Evolutionary conservation across 2,797 vertebrate genomes (phyloP), one percentile per base, ranked within the genome.

Genomic region (Psittacula derbiana): DNA sequence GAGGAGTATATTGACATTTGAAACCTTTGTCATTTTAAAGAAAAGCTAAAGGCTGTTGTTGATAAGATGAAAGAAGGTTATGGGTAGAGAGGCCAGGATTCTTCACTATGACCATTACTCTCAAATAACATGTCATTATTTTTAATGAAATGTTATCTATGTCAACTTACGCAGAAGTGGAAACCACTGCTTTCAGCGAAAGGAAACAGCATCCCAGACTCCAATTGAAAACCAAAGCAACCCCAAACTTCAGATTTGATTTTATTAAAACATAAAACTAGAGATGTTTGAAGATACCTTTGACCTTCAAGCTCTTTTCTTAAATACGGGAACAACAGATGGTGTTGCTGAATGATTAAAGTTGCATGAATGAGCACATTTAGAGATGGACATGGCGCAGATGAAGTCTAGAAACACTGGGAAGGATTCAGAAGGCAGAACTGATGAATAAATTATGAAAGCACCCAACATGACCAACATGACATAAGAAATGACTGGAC

Each of bases 231-330:
- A 66, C 5, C 11, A 61, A 41, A 87, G 38, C 24, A 84, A 75
- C 10, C 11, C 16, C 4, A 24, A 71, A 58, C 10, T 65, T 53
- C 46, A 91, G 41, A 80, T 71, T 80, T 61, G 18, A n/a, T 88
- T 58, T 69, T 73, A n/a, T 31, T 75, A 28, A 53, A 74, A 73
- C 64, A 30, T 78, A 58, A 82, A 95, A 70, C 15, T 66, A 33
- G 40, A 69, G 65, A 40, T 82, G 10, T 76, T 85, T 92, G 70
- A 76, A 70, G 73, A 46, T 74, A 64, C 25, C 21, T 85, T 80
- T 96, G 74, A 87, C 67, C 78, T 93, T 94, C n/a, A 67, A 90
- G 33, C 10, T 80, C 44, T 73, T 88, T 84, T 80, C 50, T 88
- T 92, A 88, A 91, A 67, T 78, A 60, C 43, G 55, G 13, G 49